Evolutionary conservation across 1,140 invertebrate genomes (phyloP).

Genomic region (Helicoverpa armigera): DNA sequence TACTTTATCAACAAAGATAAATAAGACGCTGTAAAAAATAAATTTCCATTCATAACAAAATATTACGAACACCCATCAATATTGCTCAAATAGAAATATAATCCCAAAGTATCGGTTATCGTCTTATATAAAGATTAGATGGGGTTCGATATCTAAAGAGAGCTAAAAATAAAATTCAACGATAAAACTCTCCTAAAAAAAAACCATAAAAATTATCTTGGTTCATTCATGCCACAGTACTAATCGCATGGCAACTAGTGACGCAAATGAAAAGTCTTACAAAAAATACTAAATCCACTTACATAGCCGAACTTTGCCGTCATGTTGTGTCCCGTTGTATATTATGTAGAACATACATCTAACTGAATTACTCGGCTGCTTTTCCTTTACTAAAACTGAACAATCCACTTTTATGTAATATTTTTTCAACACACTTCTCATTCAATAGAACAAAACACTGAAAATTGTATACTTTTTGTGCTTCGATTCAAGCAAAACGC

Average conservation of each 20-base stretch:
- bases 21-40: conserved; percentile 40
- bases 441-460: conserved; percentile 81
- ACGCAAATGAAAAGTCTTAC: conserved; percentile 1
- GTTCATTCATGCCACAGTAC: conserved; percentile 19
- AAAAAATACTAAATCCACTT: conserved; percentile 60
- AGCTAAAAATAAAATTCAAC: conserved; percentile 18
- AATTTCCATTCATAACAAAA: conserved; percentile 62
- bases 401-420: conserved; percentile 85
- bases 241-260: conserved; percentile 35
- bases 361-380: conserved; percentile 81
- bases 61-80: conserved; percentile 31
- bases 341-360: conserved; percentile 85
- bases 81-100: background rate
- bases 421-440: conserved; percentile 78
- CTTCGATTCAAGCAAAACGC: conserved; percentile 66
- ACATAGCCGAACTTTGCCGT: conserved; percentile 87
- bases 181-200: conserved; percentile 23
- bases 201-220: conserved; percentile 9
- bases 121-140: background rate
- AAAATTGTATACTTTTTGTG: conserved; percentile 79
- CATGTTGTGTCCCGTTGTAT: conserved; percentile 87
- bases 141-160: background rate
- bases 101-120: conserved; percentile 6
- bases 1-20: conserved; percentile 48
- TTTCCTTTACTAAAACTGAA: conserved; percentile 81